These are phyloP conservation scores for Neuroscelio doddi DNA, from an alignment of 2,888 invertebrate genomes.

Conservation along the genomic window DNA sequence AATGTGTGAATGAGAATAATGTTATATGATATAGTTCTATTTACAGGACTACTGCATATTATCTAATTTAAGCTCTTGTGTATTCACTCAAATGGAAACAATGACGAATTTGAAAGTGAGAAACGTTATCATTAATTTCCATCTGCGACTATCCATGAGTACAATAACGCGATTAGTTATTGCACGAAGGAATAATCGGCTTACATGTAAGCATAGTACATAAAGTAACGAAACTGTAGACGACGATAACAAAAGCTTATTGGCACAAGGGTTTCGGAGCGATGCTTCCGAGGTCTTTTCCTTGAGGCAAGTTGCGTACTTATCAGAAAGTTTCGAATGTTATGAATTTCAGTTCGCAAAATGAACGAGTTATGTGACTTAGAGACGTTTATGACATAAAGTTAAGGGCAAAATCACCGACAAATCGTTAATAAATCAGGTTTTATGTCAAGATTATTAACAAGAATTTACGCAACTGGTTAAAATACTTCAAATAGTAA, in stretches of 20 bases:
- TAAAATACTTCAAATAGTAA: too few relatives aligned
- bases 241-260: constrained; percentile 53
- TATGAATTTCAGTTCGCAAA: not conserved
- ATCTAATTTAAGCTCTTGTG: constrained; percentile 43
- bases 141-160: constrained; percentile 39
- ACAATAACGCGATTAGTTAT: constrained; percentile 45
- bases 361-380: too few relatives aligned
- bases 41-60: too few relatives aligned
- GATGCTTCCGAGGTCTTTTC: constrained; percentile 37
- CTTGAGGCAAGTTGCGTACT: constrained; percentile 19
- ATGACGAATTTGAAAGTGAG: constrained; percentile 49
- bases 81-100: constrained; percentile 48
- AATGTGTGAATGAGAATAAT: too few relatives aligned
- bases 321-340: constrained; percentile 28
- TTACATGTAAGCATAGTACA: constrained; percentile 44
- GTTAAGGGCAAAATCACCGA: too few relatives aligned
- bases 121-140: constrained; percentile 44
- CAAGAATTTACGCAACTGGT: too few relatives aligned
- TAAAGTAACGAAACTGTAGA: constrained; percentile 49
- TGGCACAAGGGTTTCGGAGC: constrained; percentile 43
- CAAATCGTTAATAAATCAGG: too few relatives aligned
- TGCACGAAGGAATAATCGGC: constrained; percentile 49
- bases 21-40: too few relatives aligned
- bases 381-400: too few relatives aligned
- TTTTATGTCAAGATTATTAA: too few relatives aligned